Evolutionary conservation across 1,140 invertebrate genomes (phyloP).

Genomic region (Ceratosolen fusciceps): DNA sequence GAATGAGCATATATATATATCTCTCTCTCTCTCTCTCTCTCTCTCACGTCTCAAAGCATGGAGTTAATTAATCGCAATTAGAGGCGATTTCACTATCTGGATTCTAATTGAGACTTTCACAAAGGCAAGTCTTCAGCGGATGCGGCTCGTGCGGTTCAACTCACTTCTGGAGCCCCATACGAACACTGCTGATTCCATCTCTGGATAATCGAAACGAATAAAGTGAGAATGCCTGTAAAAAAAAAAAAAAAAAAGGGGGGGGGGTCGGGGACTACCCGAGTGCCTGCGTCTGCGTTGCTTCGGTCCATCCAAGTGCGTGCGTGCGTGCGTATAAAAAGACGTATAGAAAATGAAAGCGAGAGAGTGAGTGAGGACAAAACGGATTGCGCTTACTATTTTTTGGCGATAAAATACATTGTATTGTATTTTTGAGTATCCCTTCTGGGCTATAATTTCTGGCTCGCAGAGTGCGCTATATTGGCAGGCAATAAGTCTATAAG

Average conservation of each 20-base stretch:
- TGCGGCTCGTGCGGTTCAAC: slow-evolving; percentile 43
- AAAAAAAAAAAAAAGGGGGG: not conserved
- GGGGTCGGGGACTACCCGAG: slow-evolving; percentile 54
- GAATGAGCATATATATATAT: not conserved
- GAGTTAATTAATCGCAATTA: slow-evolving; percentile 51
- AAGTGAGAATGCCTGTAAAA: not conserved
- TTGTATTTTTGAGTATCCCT: too few species aligned
- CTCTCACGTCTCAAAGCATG: not conserved
- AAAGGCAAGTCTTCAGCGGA: slow-evolving; percentile 47
- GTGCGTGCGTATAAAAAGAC: not conserved
- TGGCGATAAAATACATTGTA: too few species aligned
- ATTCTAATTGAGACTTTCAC: slow-evolving; percentile 50
- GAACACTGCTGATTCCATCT: slow-evolving; percentile 44
- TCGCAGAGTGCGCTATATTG: too few species aligned
- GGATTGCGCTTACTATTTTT: too few species aligned
- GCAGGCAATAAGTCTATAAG: too few species aligned
- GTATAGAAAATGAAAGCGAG: not conserved
- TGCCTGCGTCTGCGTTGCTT: slow-evolving; percentile 36
- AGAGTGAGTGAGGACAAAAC: too few species aligned
- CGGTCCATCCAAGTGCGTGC: slow-evolving; percentile 43
- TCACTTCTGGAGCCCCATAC: not conserved
- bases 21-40: not conserved
- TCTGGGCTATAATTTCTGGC: too few species aligned
- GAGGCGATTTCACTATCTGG: slow-evolving; percentile 42
- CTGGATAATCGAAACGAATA: slow-evolving; percentile 54